Base-by-base conservation (phyloP, 2,888 invertebrate species). In the Brachypterus glaber region DNA sequence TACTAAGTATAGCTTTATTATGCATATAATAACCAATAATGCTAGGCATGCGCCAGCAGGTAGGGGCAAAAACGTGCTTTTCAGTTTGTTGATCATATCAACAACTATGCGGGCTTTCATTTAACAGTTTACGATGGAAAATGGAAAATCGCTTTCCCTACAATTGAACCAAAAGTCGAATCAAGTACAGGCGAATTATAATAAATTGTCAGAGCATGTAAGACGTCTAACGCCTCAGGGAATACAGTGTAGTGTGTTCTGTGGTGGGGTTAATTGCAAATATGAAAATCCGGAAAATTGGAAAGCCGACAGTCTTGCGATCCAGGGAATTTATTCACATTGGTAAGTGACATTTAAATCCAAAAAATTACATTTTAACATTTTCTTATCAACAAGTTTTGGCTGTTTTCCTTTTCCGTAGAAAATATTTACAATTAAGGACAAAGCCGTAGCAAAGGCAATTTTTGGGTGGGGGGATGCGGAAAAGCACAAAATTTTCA, bases 271-370 rank as follows among this genome's bases (percentile, higher is more conserved):
- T 24, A 72, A 79, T 41, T 91, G 90, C 67, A 82, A 81, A 59
- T 90, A 89, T 64, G 87, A 87, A 59, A 73, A 70, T 48, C 72
- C 77, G 0, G 73, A 75, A 38, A 72, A 73, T 39, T 76, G 76
- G 73, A 64, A 71, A 46, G 64, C 70, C 30, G 62, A 72, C 35
- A 67, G 76, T 62, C 67, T 76, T 68, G 88, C 84, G 0, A 75
- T 91, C 44, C 77, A 79, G 48, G 88, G 87, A 29, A 67, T 90
- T 17, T 90, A 79, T 62, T 90, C 90, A 0, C 79, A 84, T 52
- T 90, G 90, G 90, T 88, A 61, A 71, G 70, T 50, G 11, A 7
- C 7, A 29, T 29, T 29, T 29, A n/a, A 7, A 11, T 29, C 7
- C 30, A n/a, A n/a, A n/a, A n/a, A n/a, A n/a, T n/a, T n/a, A n/a